Evolutionary conservation across 2,797 vertebrate genomes (phyloP), one percentile per base, ranked within the genome.

Genomic region (Danio choprae): DNA sequence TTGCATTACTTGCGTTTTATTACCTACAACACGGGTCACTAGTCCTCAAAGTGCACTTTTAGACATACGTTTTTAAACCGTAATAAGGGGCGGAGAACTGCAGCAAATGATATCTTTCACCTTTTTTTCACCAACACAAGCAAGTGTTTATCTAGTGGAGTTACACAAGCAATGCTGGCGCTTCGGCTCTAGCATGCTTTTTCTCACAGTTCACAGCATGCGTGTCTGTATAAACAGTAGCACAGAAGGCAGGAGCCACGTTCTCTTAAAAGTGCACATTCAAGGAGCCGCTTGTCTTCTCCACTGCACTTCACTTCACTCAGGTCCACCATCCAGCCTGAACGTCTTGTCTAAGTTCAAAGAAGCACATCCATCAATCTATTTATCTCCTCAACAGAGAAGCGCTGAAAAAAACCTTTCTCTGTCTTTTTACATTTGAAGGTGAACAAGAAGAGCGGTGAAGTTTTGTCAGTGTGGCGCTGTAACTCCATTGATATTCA

Each of bases 381-480:
- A 1, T 48, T 46, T n/a, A 6, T 60, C 44, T 36, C 68, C 6
- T 53, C 44, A n/a, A 43, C 7, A 38, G 16, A 50, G 59, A 46
- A 40, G 16, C 12, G 11, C 8, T 40, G 16, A 9, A 36, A 51
- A 11, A 72, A 44, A 58, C 59, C 11, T 38, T 50, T 36, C 20
- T 67, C 20, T 29, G 29, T 13, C 10, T 41, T 15, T 65, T 77
- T 36, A 44, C 11, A 36, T 59, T 69, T 77, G 51, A 77, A 77
- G 64, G 53, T 68, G 63, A 77, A 67, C 6, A 67, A 6, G 44
- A 51, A 55, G 18, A n/a, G 62, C 53, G 44, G 11, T 10, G 16
- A 69, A 11, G 41, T 59, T 69, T 69, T 72, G 18, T 44, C 9
- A 46, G 20, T 48, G 44, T 64, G 55, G 15, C 62, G 43, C 74